A percentile compares a stretch with the other conserved stretches of the same genome.
These are phyloP conservation scores for Euthynnus affinis DNA, from an alignment of 2,797 vertebrate genomes.

Conservation along the genomic window DNA sequence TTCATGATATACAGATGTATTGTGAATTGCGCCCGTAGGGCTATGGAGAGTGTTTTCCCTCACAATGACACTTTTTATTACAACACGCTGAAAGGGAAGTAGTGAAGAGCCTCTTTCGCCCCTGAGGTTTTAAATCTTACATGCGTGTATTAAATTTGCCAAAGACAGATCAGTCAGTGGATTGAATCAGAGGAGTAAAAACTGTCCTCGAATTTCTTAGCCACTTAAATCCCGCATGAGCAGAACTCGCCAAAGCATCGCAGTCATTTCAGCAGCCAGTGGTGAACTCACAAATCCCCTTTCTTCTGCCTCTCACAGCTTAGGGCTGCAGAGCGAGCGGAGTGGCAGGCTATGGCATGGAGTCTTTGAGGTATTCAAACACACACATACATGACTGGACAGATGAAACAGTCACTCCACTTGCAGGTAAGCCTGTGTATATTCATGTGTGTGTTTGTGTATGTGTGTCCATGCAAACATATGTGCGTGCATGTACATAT, in stretches of 20 bases:
- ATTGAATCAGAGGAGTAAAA: conserved; percentile 74
- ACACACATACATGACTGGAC: conserved; percentile 50
- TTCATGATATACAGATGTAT: conserved; percentile 41
- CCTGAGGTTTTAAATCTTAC: conserved; percentile 68
- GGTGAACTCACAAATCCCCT: conserved; percentile 76
- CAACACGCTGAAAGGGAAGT: conserved; percentile 53
- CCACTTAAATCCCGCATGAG: conserved; percentile 81
- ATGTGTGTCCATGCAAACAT: not conserved
- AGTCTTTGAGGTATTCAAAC: conserved; percentile 61
- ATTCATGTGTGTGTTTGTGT: not conserved
- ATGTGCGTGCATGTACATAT: not conserved
- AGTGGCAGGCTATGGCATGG: conserved; percentile 20
- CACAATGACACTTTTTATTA: conserved; percentile 66
- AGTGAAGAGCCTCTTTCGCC: conserved; percentile 52
- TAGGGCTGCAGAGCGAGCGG: conserved; percentile 67
- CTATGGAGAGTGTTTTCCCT: conserved; percentile 30
- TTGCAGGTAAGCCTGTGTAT: conserved; percentile 30
- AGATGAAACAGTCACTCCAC: conserved; percentile 43
- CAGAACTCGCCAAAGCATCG: conserved; percentile 71
- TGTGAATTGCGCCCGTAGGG: conserved; percentile 37
- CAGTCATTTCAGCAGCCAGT: conserved; percentile 68
- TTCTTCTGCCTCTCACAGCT: conserved; percentile 71
- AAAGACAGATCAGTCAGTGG: conserved; percentile 78
- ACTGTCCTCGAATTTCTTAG: conserved; percentile 74
- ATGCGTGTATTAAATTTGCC: conserved; percentile 75